Evolutionary conservation across 2,888 invertebrate species (phyloP), one percentile per base, ranked within the genome.

Genomic region (Tipula confusa): DNA sequence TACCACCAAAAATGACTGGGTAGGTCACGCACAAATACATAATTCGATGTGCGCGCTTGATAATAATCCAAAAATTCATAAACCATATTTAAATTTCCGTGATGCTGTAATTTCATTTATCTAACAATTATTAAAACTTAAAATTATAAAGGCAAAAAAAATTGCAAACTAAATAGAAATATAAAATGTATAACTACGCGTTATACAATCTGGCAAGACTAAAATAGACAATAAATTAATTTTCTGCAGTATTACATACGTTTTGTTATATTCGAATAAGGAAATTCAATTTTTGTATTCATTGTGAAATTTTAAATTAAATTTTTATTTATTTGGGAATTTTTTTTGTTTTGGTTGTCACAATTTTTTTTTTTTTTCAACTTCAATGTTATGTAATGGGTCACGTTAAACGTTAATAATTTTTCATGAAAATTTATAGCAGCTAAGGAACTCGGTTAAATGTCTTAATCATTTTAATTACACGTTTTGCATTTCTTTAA

Each of bases 51-150:
- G n/a, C 43, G 43, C 43, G 15, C 43, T 15, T 43, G 64, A 64
- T 64, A 24, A 18, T 9, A 64, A 64, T 64, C 64, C n/a, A n/a
- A 64, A 64, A 64, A 24, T 2, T 64, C 64, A 64, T 64, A 64
- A 64, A 64, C 64, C 64, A 64, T 24, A 64, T 64, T 64, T 9
- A 64, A 64, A 64, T 64, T 64, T 64, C 64, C 64, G 64, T 64
- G 64, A 64, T 64, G 64, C 64, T 64, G 64, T 64, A 64, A 64
- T 64, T 64, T 64, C 24, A 24, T 24, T 64, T 24, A 64, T 64
- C 64, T 64, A 64, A 64, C 64, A 64, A 24, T 64, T 64, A 64
- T 9, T 64, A 64, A 64, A 64, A 18, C 18, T n/a, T n/a, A 24
- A 64, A 38, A 64, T 64, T 64, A 24, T 64, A 64, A 15, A 43